These are phyloP conservation scores for Polymixis lichenea DNA, from an alignment of 2,888 invertebrate species.

Conservation along the genomic window DNA sequence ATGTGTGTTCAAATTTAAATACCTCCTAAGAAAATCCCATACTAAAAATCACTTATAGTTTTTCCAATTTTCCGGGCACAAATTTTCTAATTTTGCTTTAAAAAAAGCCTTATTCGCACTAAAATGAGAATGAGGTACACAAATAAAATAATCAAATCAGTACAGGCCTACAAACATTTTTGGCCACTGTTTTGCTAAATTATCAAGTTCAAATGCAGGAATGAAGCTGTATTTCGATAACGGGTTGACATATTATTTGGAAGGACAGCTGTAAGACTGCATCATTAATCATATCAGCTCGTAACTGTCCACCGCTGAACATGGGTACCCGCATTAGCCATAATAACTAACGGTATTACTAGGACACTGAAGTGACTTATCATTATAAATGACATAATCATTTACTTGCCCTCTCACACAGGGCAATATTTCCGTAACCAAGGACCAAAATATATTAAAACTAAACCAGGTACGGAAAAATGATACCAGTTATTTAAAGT, in stretches of 20 bases:
- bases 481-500: not conserved
- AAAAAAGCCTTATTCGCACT: too few species aligned
- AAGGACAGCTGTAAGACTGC: not conserved
- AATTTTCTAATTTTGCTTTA: too few species aligned
- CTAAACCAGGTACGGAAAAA: not conserved
- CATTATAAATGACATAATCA: conserved; percentile 1
- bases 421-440: not conserved
- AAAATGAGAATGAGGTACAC: too few species aligned
- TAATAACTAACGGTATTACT: conserved; percentile 6
- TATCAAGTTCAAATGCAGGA: not conserved
- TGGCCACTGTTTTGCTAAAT: not conserved
- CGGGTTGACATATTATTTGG: conserved; percentile 6
- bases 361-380: not conserved
- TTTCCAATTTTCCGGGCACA: too few species aligned
- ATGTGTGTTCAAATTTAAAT: too few species aligned
- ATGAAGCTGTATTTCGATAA: not conserved
- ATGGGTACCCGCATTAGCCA: conserved; percentile 22
- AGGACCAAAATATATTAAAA: not conserved
- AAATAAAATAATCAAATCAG: too few species aligned
- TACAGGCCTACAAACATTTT: not conserved
- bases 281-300: conserved; percentile 38
- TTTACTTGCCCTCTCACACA: not conserved
- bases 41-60: too few species aligned
- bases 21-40: too few species aligned
- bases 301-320: conserved; percentile 24